Base-by-base conservation (phyloP, 2,888 invertebrate genomes). In the Neocrepidodera transversa region DNA sequence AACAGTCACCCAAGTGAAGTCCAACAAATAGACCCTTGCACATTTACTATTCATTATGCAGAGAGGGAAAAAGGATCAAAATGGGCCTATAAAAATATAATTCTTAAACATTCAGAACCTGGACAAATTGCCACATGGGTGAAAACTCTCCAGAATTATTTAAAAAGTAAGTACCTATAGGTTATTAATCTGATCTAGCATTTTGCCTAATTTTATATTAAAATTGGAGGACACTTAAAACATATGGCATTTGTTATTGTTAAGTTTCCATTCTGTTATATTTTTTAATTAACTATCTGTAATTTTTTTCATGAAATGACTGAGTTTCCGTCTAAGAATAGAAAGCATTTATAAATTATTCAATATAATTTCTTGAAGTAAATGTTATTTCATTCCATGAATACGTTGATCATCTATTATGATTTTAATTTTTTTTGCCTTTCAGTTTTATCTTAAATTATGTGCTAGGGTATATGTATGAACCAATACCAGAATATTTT, bases 21-120 rank as follows among this genome's bases (percentile, higher is more conserved):
- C 40, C 69, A 70, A 45, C 58, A 66, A 55, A 65, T 75, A 30
- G 75, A 78, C 58, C 80, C 81, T 6, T 79, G 82, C 55, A 81
- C 82, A 67, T 87, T 86, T 68, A 81, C 84, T 40, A 81, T 88
- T n/a, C 85, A 87, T 69, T 88, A 87, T 76, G 86, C 85, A 0
- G 84, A 84, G 11, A 77, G 80, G 40, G 80, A 80, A 6, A 76
- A 82, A 53, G 83, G 84, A 67, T 84, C 85, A 71, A 82, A 83
- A 67, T 87, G 86, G 86, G 81, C 82, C 35, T 82, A 85, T 64
- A 82, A 83, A 63, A 81, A 80, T 26, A 77, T 87, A 17, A 82
- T 82, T 1, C 80, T 88, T 72, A 82, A 83, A 69, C 87, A 87
- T 74, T 79, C 81, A 0, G 87, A 88, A 74, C 77, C 83, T 0